Percentiles rank a stretch among this genome's conserved stretches.
Evolutionary conservation across 2,113 vertebrate species (phyloP).

Genomic region (Fregetta grallaria): DNA sequence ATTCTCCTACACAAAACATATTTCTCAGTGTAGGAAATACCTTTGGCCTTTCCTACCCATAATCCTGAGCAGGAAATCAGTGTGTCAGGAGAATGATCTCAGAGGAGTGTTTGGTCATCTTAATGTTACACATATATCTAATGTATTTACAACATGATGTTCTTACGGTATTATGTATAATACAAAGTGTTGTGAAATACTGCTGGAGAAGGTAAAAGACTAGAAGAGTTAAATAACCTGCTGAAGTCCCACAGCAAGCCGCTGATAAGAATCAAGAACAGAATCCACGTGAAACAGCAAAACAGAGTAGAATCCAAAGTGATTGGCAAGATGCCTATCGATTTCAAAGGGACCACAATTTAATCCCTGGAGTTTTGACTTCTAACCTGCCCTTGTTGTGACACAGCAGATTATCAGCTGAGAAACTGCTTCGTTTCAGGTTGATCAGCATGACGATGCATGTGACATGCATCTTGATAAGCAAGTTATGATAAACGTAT

Average conservation of each 20-base stretch:
- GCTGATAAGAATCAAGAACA: background rate
- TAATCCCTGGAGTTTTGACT: constrained; percentile 17
- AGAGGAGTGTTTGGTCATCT: background rate
- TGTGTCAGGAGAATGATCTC: background rate
- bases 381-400: constrained; percentile 14
- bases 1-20: background rate
- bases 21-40: background rate
- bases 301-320: background rate
- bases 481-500: background rate
- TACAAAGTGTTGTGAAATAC: background rate
- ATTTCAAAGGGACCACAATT: constrained; percentile 22
- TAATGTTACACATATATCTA: background rate
- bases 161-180: background rate
- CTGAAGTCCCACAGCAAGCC: background rate
- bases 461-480: background rate
- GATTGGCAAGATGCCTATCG: constrained; percentile 3
- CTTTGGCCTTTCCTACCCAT: background rate
- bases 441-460: background rate
- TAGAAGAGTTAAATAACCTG: background rate
- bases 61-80: background rate
- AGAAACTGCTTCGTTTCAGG: background rate
- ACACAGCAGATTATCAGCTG: constrained; percentile 19
- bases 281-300: constrained; percentile 3
- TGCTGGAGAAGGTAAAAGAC: background rate
- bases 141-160: background rate